Evolutionary conservation across 2,113 vertebrate genomes (phyloP), one percentile per base, ranked within the genome.

Genomic region (Carassius auratus): DNA sequence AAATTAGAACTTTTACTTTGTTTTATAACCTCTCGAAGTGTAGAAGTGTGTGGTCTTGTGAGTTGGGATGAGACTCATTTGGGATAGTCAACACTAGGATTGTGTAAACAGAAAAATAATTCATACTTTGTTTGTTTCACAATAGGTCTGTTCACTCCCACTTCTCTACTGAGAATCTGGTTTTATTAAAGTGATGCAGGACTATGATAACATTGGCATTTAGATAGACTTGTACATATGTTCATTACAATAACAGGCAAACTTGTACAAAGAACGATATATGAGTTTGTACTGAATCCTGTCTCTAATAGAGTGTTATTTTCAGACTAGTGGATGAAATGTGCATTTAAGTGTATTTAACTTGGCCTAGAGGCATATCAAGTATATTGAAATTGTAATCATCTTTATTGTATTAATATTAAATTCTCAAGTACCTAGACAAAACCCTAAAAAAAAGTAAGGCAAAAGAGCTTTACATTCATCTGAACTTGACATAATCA

Each of bases 131-230:
- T 36, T 61, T 42, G 55, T 45, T 80, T 66, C 57, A 61, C 57
- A 45, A 1, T n/a, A 64, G n/a, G 17, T 57, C 8, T 48, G 57
- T 23, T 13, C 57, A 38, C 76, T 17, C 59, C 78, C 38, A 81
- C 57, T 81, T 81, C 78, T 64, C 57, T 64, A 26, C n/a, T 64
- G n/a, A 45, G 14, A 64, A 80, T 78, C 76, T 36, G 3, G 12
- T 77, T 78, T 30, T 21, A 21, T 17, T 8, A 57, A 17, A 38
- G 17, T 61, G 8, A 78, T 64, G 77, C 19, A 42, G 26, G 4
- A 33, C 9, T 10, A 19, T 2, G 30, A 38, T 59, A 13, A 33
- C 45, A n/a, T 6, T 74, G 38, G 21, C 19, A 19, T 33, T 78
- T 9, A 78, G 19, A 19, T 76, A 17, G 7, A 8, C 1, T 17